Percentiles rank a stretch among this genome's conserved stretches.
These are phyloP conservation scores for Microvelia longipes DNA, from an alignment of 1,140 invertebrate genomes.

Conservation along the genomic window DNA sequence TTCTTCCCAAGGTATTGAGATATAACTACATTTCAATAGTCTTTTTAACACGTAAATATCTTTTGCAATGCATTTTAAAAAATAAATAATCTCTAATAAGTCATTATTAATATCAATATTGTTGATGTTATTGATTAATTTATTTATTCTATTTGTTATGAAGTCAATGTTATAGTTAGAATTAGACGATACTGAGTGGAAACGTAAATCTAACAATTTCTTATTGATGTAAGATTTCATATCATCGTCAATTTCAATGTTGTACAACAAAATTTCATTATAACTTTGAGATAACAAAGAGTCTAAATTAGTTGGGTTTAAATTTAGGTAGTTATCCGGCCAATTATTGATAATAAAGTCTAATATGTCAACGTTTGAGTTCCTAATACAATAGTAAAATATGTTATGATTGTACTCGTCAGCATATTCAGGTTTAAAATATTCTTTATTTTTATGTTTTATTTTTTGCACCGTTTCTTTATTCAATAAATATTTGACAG, in stretches of 20 bases:
- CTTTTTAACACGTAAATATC: neutral
- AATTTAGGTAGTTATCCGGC: conserved; percentile 9
- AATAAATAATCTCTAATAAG: neutral
- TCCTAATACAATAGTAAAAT: conserved; percentile 13
- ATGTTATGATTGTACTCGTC: conserved; percentile 6
- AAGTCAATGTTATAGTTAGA: neutral
- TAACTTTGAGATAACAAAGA: conserved; percentile 9
- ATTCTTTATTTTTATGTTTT: neutral
- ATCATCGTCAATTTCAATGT: conserved; percentile 11
- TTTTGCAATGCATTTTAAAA: neutral
- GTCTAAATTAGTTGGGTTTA: conserved; percentile 1
- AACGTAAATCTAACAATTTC: conserved; percentile 9
- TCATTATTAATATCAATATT: neutral
- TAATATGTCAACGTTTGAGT: conserved; percentile 7
- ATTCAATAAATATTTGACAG: neutral
- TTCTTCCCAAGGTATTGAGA: neutral
- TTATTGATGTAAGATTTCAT: conserved; percentile 11
- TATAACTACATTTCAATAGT: neutral
- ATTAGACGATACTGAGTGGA: neutral
- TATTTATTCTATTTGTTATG: neutral
- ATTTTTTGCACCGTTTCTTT: neutral
- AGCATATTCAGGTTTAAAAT: neutral
- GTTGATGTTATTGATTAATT: neutral
- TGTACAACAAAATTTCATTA: conserved; percentile 13
- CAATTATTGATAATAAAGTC: conserved; percentile 13